Base-by-base conservation (phyloP, 2,113 vertebrate species). In the Potamarius usumacintae region DNA sequence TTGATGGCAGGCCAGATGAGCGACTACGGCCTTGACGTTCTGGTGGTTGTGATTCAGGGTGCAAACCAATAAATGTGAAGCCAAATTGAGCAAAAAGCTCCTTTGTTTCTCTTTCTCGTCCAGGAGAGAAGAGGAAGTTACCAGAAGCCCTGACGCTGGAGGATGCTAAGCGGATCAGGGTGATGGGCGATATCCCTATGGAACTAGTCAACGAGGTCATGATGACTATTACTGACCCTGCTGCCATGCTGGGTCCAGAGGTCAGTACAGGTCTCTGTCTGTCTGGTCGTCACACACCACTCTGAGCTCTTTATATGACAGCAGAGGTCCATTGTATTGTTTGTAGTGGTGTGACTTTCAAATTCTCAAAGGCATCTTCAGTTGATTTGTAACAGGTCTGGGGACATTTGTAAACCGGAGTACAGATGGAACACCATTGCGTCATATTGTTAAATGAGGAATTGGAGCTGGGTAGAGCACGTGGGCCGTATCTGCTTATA, bases 181-280 rank as follows among this genome's bases (percentile, higher is more conserved):
- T 99, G 88, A 98, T 99, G 97, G 98, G 98, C 0, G 98, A 99
- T 90, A 99, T 99, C 89, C 98, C 98, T 8, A 99, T 99, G 98
- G 98, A 99, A 92, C 94, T 99, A 90, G 98, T 99, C 88, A 99
- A 99, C 0, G 98, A 99, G 93, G 98, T 99, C 87, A 99, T 99
- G 98, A 96, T 99, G 94, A 99, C 98, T 11, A 99, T 99, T 93
- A 99, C 98, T 0, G 98, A 99, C 94, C 98, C 98, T 0, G 98
- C 97, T 0, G 98, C 98, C 83, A 99, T 99, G 98, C 95, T 99
- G 71, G 98, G 98, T 76, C 98, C 98, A 0, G 98, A 99, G 96
- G 98, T 97, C 86, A 0, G 69, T 55, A 27, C 7, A 11, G 42
- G 42, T 42, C 17, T 7, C 14, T 9, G 52, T 60, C 14, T 7